Evolutionary conservation across 2,888 invertebrate genomes (phyloP).

Genomic region (Artemia sinica): DNA sequence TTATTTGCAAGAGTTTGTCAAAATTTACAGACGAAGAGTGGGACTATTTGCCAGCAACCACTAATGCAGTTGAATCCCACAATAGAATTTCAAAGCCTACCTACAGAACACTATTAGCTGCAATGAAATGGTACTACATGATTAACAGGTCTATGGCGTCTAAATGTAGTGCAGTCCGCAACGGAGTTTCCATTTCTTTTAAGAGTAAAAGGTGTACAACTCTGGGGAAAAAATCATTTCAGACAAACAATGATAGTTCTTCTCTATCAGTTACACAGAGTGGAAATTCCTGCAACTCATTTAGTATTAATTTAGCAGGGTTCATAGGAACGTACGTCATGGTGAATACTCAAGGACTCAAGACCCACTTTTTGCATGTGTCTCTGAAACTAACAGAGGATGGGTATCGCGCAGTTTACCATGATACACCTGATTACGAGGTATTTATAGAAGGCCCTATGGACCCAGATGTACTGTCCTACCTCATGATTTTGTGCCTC

Average conservation of each 20-base stretch:
- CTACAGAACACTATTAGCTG: neutral
- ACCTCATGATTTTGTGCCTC: neutral
- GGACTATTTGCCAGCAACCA: too few species aligned
- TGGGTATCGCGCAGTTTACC: neutral
- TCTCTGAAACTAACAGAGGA: neutral
- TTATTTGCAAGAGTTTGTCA: neutral
- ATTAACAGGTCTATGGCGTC: neutral
- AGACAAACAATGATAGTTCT: neutral
- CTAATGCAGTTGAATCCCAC: neutral
- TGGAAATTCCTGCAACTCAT: too few species aligned
- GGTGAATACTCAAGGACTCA: neutral
- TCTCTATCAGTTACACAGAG: too few species aligned
- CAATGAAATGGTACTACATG: neutral
- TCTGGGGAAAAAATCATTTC: neutral
- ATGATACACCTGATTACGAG: neutral
- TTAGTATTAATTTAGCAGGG: too few species aligned
- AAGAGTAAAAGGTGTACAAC: neutral
- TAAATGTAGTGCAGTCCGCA: neutral
- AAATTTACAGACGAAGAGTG: neutral
- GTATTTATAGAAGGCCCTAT: neutral
- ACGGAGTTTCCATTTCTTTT: neutral
- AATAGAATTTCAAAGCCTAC: neutral
- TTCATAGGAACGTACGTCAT: slow-evolving; percentile 1
- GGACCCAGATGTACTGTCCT: slow-evolving; percentile 1
- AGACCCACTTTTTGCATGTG: neutral